Percentiles rank a stretch among this genome's conserved stretches.
phyloP scores from a whole-genome alignment of 2,113 vertebrate genomes.

The Neodontobutis hainanensis region DNA sequence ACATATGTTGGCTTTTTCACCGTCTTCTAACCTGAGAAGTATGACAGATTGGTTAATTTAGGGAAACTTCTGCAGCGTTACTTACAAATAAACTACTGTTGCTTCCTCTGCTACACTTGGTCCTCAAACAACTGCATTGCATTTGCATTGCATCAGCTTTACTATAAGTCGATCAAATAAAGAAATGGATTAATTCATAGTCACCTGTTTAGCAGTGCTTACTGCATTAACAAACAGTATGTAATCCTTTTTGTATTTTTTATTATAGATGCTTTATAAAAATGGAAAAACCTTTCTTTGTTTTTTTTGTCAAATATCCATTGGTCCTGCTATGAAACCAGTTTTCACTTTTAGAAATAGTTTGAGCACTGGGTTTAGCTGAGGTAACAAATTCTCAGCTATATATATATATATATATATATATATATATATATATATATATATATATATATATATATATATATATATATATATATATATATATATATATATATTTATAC shows the following conservation, averaged over 20 bases:
- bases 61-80: background rate
- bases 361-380: no score
- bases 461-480: no score
- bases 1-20: background rate
- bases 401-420: no score
- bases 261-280: constrained; percentile 30
- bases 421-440: no score
- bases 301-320: constrained; percentile 51
- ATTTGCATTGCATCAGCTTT: background rate
- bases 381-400: no score
- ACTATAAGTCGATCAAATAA: background rate
- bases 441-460: no score
- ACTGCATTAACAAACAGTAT: constrained; percentile 21
- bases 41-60: background rate
- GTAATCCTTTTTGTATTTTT: no score
- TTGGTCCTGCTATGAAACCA: constrained; percentile 45
- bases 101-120: background rate
- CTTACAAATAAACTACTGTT: constrained; percentile 1
- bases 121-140: constrained; percentile 2
- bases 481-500: no score
- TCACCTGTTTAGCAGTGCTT: constrained; percentile 39
- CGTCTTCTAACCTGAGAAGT: background rate
- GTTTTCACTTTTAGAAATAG: background rate
- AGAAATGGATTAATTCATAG: constrained; percentile 19
- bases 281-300: constrained; percentile 42